Conservation (phyloP, 2,113 vertebrate genomes). For the Phylloscopus trochiloides region DNA sequence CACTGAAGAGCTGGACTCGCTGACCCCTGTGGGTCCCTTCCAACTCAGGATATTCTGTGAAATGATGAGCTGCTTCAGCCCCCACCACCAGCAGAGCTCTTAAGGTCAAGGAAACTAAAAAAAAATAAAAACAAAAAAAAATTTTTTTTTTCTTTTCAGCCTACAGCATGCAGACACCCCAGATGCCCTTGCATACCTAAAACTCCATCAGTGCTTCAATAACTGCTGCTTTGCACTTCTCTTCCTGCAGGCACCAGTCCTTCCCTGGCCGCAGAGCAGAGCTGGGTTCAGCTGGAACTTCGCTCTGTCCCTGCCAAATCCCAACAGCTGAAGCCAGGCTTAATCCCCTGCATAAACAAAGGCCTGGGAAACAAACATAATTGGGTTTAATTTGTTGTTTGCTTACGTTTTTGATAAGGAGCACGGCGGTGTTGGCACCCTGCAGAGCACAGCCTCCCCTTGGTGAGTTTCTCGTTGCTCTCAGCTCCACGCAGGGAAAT, state of each 20-base stretch:
- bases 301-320: neutral
- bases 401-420: neutral
- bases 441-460: neutral
- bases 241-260: neutral
- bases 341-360: neutral
- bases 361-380: neutral
- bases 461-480: neutral
- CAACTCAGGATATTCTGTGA: neutral
- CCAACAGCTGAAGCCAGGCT: neutral
- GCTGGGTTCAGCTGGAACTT: neutral
- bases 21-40: neutral
- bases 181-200: neutral
- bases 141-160: fast-evolving
- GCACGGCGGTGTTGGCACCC: neutral
- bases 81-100: neutral
- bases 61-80: neutral
- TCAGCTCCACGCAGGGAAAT: neutral
- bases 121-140: neutral
- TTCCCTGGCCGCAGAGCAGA: neutral
- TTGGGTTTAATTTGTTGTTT: neutral
- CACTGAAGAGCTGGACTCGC: fast-evolving
- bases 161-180: neutral
- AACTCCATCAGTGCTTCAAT: neutral
- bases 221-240: neutral
- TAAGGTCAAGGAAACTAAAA: neutral